Evolutionary conservation across 53 echinoderm and acorn worm genomes (phyloP), one percentile per base, ranked within the genome.

Genomic region (Arbacia lixula): DNA sequence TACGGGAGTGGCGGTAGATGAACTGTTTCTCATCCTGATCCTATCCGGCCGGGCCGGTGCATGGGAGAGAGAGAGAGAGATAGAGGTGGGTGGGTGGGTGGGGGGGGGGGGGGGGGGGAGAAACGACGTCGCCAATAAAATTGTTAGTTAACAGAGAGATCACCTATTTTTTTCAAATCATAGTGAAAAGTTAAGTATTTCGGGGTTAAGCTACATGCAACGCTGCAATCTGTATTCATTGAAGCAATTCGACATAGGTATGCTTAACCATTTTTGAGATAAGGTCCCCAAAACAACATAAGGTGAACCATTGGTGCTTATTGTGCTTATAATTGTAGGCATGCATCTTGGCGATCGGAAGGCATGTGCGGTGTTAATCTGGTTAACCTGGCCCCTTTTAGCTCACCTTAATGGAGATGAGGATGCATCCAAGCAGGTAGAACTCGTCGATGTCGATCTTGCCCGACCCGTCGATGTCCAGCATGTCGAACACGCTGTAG

Each of bases 21-120:
- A 98, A 98, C 82, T 98, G 94, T 66, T 98, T 98, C 72, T 98
- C 98, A 33, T 98, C 94, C 46, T 98, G 94, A 46, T 98, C 98
- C 98, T 98, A 38, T 21, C 22, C 8, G 32, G 29, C 1, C 8
- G 14, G 49, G 49, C 8, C 8, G 14, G 49, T 46, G 14, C 9
- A 8, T 10, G 49, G 49, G 14, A 46, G 14, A 46, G 8, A 46
- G 14, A 8, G 49, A 46, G 49, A 46, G 49, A 46, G 49, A 46
- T 8, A 46, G 49, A 46, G 49, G 49, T 10, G 49, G 49, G 14
- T 46, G 14, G 14, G 49, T 8, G 14, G 49, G 14, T 8, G 49
- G 49, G 8, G 14, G 14, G 14, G 14, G 14, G 49, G 49, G 14
- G 49, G 49, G 14, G 49, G 49, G 14, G 14, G 49, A 46, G 49